A percentile compares a stretch with the other conserved stretches of the same genome.
Evolutionary conservation across 1,140 invertebrate genomes (phyloP).

Genomic region (Aporrectodea caliginosa): DNA sequence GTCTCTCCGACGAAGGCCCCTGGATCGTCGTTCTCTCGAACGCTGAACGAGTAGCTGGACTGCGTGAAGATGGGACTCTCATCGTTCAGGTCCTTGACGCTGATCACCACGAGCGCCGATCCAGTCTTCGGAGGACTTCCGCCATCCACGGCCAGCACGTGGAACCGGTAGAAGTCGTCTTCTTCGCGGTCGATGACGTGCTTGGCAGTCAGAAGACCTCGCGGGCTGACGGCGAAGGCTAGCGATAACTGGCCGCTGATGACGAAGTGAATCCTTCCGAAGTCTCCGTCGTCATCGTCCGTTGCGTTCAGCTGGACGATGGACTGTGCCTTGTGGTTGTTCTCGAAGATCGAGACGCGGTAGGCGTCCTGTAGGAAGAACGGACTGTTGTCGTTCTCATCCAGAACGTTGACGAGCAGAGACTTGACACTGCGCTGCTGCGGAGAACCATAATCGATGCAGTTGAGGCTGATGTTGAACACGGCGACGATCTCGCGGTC

Average conservation of each 20-base stretch:
- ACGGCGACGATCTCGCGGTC: constrained; percentile 39
- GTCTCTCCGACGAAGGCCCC: constrained; percentile 11
- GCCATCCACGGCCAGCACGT: constrained; percentile 21
- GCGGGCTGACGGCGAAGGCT: not conserved
- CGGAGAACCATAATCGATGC: constrained; percentile 39
- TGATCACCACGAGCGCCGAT: constrained; percentile 16
- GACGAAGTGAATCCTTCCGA: constrained; percentile 73
- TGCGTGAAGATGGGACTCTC: constrained; percentile 23
- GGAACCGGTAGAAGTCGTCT: constrained; percentile 57
- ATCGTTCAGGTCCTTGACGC: constrained; percentile 30
- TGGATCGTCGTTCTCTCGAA: not conserved
- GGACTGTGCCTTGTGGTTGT: constrained; percentile 63
- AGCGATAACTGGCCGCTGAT: constrained; percentile 62
- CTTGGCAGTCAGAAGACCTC: constrained; percentile 77
- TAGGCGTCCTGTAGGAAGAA: constrained; percentile 38
- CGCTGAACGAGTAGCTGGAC: constrained; percentile 22
- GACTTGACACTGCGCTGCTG: constrained; percentile 29
- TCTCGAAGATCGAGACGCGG: constrained; percentile 36
- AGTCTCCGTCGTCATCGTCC: constrained; percentile 73
- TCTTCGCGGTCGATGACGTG: constrained; percentile 77
- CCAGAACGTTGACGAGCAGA: constrained; percentile 39
- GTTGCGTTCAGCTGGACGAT: constrained; percentile 69
- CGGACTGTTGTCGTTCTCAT: constrained; percentile 43
- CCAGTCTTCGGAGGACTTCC: constrained; percentile 15
- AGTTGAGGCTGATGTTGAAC: constrained; percentile 26